Percentiles rank a stretch among this genome's conserved stretches.
phyloP scores from a whole-genome alignment of 2,888 invertebrate species.

The Folsomia candida region DNA sequence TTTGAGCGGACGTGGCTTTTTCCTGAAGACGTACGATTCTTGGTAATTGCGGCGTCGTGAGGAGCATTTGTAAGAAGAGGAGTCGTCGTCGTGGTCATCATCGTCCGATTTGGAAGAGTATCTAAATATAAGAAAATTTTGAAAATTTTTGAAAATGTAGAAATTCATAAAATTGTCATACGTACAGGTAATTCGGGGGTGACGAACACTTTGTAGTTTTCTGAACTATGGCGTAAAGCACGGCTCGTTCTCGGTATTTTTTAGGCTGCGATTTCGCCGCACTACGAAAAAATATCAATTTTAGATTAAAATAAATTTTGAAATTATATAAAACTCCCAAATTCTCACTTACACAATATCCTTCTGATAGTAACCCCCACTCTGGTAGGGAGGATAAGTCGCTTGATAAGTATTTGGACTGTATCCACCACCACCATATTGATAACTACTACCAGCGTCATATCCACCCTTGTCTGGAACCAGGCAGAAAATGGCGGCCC shows the following conservation, averaged over 20 bases:
- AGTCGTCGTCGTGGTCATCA: too few species aligned
- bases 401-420: neutral
- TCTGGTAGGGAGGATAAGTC: neutral
- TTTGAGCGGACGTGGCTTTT: too few species aligned
- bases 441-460: neutral
- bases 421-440: too few species aligned
- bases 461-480: constrained; percentile 33
- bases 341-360: constrained; percentile 33
- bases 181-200: too few species aligned
- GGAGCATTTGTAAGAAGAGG: too few species aligned
- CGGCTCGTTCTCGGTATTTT: constrained; percentile 35
- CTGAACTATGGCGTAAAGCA: constrained; percentile 45
- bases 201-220: constrained; percentile 32
- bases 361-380: constrained; percentile 28
- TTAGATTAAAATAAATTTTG: neutral
- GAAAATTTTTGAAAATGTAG: too few species aligned
- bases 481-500: constrained; percentile 46
- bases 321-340: constrained; percentile 4
- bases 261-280: constrained; percentile 26
- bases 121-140: too few species aligned
- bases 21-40: too few species aligned
- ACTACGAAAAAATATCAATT: constrained; percentile 26
- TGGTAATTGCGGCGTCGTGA: too few species aligned
- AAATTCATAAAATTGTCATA: too few species aligned
- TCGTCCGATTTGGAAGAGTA: too few species aligned